Conservation (phyloP, 1,140 invertebrate genomes). For the Adoxophyes honmai region DNA sequence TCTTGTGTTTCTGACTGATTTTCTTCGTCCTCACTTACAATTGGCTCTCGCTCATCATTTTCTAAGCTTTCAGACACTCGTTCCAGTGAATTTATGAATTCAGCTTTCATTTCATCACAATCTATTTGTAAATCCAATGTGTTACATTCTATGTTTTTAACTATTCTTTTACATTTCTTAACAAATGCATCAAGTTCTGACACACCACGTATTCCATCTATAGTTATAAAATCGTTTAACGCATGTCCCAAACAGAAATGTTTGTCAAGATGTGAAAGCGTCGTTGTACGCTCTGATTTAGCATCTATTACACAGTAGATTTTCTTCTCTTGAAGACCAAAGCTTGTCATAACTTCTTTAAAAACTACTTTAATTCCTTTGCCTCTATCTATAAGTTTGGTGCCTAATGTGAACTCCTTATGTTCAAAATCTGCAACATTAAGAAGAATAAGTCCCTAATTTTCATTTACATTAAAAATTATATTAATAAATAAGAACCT, state of each 20-base stretch:
- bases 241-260: not conserved
- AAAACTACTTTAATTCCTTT: not conserved
- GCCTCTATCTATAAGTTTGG: not conserved
- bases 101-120: not conserved
- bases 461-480: no score
- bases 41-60: not conserved
- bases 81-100: not conserved
- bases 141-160: not conserved
- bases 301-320: not conserved
- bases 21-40: not conserved
- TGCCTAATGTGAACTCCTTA: not conserved
- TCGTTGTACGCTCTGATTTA: not conserved
- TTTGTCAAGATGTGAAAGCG: not conserved
- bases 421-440: not conserved
- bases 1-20: not conserved
- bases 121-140: not conserved
- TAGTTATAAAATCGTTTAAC: not conserved
- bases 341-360: not conserved
- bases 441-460: no score
- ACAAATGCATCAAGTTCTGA: not conserved
- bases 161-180: not conserved
- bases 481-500: not conserved
- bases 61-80: not conserved
- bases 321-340: not conserved
- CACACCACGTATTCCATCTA: not conserved